A percentile compares a stretch with the other conserved stretches of the same genome.
Evolutionary conservation across 2,888 invertebrate genomes (phyloP).

Genomic region (Heliconius sara): DNA sequence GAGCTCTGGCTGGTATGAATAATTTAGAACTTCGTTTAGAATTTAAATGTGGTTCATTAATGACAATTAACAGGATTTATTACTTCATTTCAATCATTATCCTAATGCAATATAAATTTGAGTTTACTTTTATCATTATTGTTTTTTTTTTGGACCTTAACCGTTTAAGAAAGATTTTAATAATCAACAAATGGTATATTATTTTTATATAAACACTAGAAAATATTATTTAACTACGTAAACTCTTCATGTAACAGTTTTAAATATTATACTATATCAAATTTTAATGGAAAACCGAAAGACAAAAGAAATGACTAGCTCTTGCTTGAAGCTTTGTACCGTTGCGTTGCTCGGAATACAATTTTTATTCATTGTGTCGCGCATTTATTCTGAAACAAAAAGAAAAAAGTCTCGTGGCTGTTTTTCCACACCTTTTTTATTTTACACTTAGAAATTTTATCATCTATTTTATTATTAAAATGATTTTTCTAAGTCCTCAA

Average conservation of each 20-base stretch:
- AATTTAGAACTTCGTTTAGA: slow-evolving; percentile 27
- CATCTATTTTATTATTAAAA: slow-evolving; percentile 3
- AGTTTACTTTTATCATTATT: background rate
- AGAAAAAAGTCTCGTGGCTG: background rate
- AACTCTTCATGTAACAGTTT: background rate
- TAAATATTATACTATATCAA: slow-evolving; percentile 12
- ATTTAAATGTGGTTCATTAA: slow-evolving; percentile 21
- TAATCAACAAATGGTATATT: too few species aligned
- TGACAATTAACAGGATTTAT: background rate
- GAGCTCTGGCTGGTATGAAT: slow-evolving; percentile 28
- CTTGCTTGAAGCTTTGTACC: slow-evolving; percentile 13
- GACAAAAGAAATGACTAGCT: slow-evolving; percentile 22
- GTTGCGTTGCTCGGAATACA: slow-evolving; percentile 17
- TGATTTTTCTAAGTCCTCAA: background rate
- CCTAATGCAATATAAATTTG: background rate
- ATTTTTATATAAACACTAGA: background rate
- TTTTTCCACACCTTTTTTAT: slow-evolving; percentile 15
- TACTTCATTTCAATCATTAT: slow-evolving; percentile 8
- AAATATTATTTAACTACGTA: background rate
- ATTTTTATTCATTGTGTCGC: slow-evolving; percentile 12
- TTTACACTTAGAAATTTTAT: slow-evolving; percentile 1
- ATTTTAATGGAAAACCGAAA: slow-evolving; percentile 12
- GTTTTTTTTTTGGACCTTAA: background rate
- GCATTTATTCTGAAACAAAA: slow-evolving; percentile 6
- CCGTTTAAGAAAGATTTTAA: too few species aligned